Evolutionary conservation across 2,888 invertebrate genomes (phyloP), one percentile per base, ranked within the genome.

Genomic region (Zele albiditarsus): DNA sequence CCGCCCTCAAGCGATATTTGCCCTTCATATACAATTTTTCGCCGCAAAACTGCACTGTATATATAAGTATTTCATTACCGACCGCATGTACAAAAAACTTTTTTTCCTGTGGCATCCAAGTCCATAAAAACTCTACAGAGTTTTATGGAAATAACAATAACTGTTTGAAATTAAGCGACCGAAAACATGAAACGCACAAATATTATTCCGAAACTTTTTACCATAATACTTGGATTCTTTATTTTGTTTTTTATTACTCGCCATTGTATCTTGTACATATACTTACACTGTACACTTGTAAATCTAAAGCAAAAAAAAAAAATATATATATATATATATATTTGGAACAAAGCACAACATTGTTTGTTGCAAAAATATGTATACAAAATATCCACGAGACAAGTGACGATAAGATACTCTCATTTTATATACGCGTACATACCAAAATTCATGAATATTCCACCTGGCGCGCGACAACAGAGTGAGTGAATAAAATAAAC

Each of bases 361-460:
- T 53, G 20, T 53, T 53, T 20, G 5, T 8, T 38, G 38, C 12
- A 38, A 38, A 20, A 8, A 20, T 10, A n/a, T 20, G n/a, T 53
- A 6, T 8, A 23, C 20, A 53, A 53, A 53, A 53, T 53, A 8
- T 53, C 53, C n/a, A 53, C 6, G 53, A 20, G 8, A 20, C 46
- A 25, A 67, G 46, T 67, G 27, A 67, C 27, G 67, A 67, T 67
- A 67, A 67, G 67, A 46, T 67, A 46, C 27, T 77, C 66, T 67
- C 60, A 68, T 62, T 60, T 58, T 75, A 53, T 62, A 38, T 69
- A 20, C 53, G n/a, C n/a, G 4, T n/a, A 46, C n/a, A n/a, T n/a
- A 46, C 8, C 20, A 5, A 53, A 65, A 71, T 77, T 75, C 66
- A 77, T 73, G 77, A 77, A 77, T 77, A 77, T 77, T 77, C 74